A percentile compares a stretch with the other conserved stretches of the same genome.
Conservation (phyloP, 1,140 invertebrate species). For the Branchinecta lynchi region DNA sequence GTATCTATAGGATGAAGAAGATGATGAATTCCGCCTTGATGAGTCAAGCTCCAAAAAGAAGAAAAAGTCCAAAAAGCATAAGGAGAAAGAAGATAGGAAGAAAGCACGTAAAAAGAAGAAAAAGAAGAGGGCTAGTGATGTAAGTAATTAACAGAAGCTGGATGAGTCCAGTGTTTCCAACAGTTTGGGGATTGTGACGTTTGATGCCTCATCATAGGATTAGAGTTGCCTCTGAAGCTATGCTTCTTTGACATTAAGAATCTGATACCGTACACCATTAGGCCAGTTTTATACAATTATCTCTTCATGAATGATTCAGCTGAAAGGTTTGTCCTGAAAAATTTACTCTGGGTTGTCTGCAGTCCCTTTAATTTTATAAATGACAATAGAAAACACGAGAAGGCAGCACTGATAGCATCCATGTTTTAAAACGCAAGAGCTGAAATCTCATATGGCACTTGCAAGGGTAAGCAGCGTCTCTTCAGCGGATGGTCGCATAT, state of each 20-base stretch:
- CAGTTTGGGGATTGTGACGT: not conserved
- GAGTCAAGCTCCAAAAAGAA: constrained; percentile 37
- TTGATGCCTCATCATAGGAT: constrained; percentile 14
- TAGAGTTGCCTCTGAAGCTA: constrained; percentile 12
- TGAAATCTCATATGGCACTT: too few species aligned
- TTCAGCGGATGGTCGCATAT: too few species aligned
- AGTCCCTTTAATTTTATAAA: too few species aligned
- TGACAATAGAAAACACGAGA: too few species aligned
- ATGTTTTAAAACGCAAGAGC: too few species aligned
- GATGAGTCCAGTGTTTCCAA: constrained; percentile 54
- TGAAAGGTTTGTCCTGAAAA: too few species aligned
- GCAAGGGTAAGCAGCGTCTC: too few species aligned
- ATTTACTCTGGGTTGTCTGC: too few species aligned
- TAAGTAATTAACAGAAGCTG: not conserved
- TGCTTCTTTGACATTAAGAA: constrained; percentile 7
- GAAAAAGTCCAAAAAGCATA: constrained; percentile 80
- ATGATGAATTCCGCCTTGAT: constrained; percentile 21
- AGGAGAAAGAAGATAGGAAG: constrained; percentile 67
- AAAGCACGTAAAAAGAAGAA: constrained; percentile 84
- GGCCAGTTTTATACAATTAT: not conserved
- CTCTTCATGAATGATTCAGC: not conserved
- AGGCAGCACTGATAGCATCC: too few species aligned
- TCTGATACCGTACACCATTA: constrained; percentile 16
- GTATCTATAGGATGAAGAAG: constrained; percentile 19
- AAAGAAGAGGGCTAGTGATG: constrained; percentile 65